Evolutionary conservation across 2,797 vertebrate genomes (phyloP).

Genomic region (Naso thynnoides): DNA sequence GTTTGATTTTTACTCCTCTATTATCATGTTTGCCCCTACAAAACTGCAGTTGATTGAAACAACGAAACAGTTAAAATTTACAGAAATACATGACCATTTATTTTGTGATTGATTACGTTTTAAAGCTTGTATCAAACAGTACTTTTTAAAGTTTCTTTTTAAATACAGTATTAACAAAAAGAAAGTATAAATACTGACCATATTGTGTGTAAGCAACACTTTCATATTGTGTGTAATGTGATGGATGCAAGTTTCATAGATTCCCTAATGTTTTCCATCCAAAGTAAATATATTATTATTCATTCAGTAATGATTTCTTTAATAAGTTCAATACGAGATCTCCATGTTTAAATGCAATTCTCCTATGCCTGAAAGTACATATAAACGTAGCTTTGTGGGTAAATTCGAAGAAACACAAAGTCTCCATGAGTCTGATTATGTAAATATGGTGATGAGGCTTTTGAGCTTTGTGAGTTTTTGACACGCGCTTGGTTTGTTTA

Average conservation of each 20-base stretch:
- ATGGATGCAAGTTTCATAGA: neutral
- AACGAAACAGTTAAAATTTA: neutral
- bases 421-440: constrained; percentile 54
- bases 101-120: neutral
- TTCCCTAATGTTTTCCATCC: neutral
- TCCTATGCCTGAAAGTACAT: neutral
- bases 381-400: constrained; percentile 6
- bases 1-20: no score
- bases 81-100: neutral
- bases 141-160: no score
- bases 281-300: neutral
- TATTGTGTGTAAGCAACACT: neutral
- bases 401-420: constrained; percentile 28
- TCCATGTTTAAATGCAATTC: neutral
- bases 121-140: neutral
- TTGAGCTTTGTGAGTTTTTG: constrained; percentile 50
- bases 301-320: neutral
- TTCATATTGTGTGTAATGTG: neutral
- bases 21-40: no score
- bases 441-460: constrained; percentile 58
- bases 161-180: no score
- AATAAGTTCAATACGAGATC: neutral
- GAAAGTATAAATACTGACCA: neutral
- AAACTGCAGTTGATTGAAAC: no score
- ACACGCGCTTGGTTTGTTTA: constrained; percentile 64